A percentile compares a stretch with the other conserved stretches of the same genome.
These are phyloP conservation scores for Syndactyla subalaris DNA, from an alignment of 2,797 vertebrate species.

Conservation along the genomic window DNA sequence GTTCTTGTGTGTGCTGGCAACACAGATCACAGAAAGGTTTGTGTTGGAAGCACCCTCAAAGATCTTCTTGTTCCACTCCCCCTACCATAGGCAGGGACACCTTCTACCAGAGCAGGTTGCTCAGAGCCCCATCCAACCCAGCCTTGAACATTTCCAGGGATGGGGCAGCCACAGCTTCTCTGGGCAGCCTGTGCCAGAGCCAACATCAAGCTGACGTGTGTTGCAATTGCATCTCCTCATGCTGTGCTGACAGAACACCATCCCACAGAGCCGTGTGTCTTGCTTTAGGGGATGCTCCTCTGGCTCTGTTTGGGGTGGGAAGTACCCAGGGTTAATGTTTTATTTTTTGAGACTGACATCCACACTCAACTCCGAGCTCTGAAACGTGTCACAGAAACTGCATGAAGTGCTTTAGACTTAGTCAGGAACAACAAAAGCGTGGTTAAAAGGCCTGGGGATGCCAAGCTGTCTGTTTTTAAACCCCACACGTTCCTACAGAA, in stretches of 20 bases:
- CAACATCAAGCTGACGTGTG: background rate
- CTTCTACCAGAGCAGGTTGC: no score
- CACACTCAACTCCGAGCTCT: background rate
- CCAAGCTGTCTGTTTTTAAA: slow-evolving; percentile 13
- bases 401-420: background rate
- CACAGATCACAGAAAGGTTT: no score
- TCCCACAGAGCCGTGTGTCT: background rate
- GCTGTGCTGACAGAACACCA: background rate
- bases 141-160: background rate
- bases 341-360: background rate
- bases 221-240: background rate
- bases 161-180: background rate
- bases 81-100: background rate
- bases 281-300: background rate
- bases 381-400: slow-evolving; percentile 7
- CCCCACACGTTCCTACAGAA: background rate
- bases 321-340: background rate
- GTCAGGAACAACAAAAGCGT: background rate
- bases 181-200: background rate
- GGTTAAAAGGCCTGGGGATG: background rate
- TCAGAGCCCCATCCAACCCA: background rate
- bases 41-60: background rate
- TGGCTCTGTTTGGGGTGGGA: background rate
- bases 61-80: background rate
- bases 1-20: background rate